Percentiles rank a stretch among this genome's conserved stretches.
Evolutionary conservation across 2,113 vertebrate species (phyloP).

Genomic region (Condylura cristata): DNA sequence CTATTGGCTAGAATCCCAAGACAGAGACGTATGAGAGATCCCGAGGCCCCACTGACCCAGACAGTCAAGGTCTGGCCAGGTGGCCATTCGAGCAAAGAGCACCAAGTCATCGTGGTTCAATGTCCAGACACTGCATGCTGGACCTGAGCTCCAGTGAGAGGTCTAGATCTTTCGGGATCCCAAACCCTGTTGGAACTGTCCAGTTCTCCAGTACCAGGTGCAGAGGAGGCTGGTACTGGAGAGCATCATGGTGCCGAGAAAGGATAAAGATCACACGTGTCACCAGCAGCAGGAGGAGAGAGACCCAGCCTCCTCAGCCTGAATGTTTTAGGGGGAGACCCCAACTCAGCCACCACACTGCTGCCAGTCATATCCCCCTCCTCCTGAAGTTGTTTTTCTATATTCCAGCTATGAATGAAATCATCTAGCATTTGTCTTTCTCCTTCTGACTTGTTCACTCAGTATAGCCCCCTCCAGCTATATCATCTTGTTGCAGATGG

Average conservation of each 20-base stretch:
- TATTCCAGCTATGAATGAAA: too few species aligned
- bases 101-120: background rate
- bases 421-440: too few species aligned
- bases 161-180: background rate
- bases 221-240: background rate
- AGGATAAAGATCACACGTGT: background rate
- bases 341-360: rapidly evolving
- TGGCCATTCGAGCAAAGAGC: background rate
- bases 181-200: too few species aligned
- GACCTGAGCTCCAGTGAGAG: background rate
- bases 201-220: background rate
- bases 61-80: background rate
- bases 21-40: rapidly evolving
- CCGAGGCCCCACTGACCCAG: background rate
- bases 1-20: background rate
- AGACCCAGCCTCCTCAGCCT: background rate
- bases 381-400: too few species aligned
- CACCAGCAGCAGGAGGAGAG: background rate
- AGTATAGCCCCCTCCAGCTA: too few species aligned
- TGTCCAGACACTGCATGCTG: background rate
- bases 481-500: too few species aligned
- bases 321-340: background rate
- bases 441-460: too few species aligned
- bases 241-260: rapidly evolving
- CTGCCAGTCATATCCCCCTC: too few species aligned